Percentiles rank a stretch among this genome's conserved stretches.
Evolutionary conservation across 2,888 invertebrate genomes (phyloP).

Genomic region (Nemotelus nigrinus): DNA sequence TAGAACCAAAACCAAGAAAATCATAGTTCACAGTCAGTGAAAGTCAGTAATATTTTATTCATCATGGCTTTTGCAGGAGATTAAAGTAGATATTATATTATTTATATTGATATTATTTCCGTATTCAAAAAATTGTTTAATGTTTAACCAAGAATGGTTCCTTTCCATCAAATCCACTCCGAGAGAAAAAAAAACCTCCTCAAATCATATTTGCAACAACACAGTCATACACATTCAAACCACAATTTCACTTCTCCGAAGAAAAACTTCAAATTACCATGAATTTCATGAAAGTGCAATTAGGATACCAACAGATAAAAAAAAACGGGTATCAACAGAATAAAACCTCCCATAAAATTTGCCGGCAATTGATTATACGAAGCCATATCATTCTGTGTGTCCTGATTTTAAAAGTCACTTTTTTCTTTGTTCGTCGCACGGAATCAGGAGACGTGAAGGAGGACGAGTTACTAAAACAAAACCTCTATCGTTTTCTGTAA

Average conservation of each 20-base stretch:
- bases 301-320: conserved; percentile 3
- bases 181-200: too few species aligned
- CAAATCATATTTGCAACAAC: too few species aligned
- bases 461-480: conserved; percentile 20
- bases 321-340: conserved; percentile 22
- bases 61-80: too few species aligned
- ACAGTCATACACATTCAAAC: too few species aligned
- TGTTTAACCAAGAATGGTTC: too few species aligned
- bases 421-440: neutral
- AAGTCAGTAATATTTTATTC: too few species aligned
- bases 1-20: too few species aligned
- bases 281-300: conserved; percentile 30
- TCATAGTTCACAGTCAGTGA: too few species aligned
- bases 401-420: neutral
- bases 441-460: neutral
- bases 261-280: conserved; percentile 3
- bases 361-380: conserved; percentile 31
- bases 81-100: too few species aligned
- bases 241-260: neutral
- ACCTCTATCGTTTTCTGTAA: conserved; percentile 9
- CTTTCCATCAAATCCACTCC: too few species aligned
- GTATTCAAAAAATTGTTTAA: too few species aligned
- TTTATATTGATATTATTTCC: too few species aligned
- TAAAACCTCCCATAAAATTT: conserved; percentile 21
- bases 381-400: conserved; percentile 9